Base-by-base conservation (phyloP, 2,888 invertebrate genomes). In the Tineola bisselliella region DNA sequence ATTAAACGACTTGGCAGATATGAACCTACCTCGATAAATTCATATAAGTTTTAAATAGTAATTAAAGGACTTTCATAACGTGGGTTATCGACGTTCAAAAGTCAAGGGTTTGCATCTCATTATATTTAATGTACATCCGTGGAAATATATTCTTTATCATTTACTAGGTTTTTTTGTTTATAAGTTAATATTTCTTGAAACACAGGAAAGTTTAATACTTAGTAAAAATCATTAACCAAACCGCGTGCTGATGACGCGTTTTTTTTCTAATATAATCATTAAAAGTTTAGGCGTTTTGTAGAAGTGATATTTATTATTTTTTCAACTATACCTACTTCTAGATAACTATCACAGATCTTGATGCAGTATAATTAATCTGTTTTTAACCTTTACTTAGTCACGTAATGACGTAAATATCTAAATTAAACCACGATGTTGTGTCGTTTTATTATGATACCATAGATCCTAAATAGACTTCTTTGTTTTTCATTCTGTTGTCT, bases 41-140 rank as follows among this genome's bases (percentile, higher is more conserved):
- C 3, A 43, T 43, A 54, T 54, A 38, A 15, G 59, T 68, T 66
- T 65, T 66, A 66, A 71, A 70, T 67, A 66, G 67, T 68, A 67
- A 71, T 77, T 72, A 76, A 74, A 78, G 75, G 76, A 76, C 68
- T 70, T 25, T 68, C 66, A 70, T 66, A 68, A 69, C 65, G 62
- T 65, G 65, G 67, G 68, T 71, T 75, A 74, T 74, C 77, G 65
- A 63, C 64, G 70, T 68, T 67, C 69, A 68, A 70, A 70, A 73
- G 76, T 79, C 72, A 73, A 67, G 69, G 68, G 70, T 61, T 63
- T 59, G 57, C 67, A 68, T 70, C 69, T 73, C 67, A 72, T 74
- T 73, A 74, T 74, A 15, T 58, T 48, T 48, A 48, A 48, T 8
- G 48, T 38, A 38, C 38, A 12, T 6, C n/a, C 38, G n/a, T 12